Evolutionary conservation across 2,113 vertebrate species (phyloP), one percentile per base, ranked within the genome.

Genomic region (Myanophis thanlyinensis): DNA sequence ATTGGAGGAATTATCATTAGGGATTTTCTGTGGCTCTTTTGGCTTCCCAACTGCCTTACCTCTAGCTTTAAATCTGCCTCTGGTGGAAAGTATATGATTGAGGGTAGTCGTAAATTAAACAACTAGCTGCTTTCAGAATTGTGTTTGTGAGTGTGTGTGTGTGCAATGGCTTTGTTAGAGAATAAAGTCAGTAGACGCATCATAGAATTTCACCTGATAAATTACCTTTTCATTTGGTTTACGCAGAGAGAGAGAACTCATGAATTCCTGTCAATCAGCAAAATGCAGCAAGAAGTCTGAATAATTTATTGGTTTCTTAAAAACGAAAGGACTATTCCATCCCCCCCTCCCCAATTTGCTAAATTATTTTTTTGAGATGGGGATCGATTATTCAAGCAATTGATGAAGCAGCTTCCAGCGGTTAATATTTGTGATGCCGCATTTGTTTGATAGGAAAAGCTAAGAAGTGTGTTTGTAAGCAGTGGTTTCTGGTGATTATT

Each of bases 181-280:
- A 54, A 47, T 15, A n/a, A 52, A 54, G 53, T 44, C 51, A 35
- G 12, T 85, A 27, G 25, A 20, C n/a, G 25, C 46, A 23, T 44
- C 20, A 47, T 91, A 35, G n/a, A 91, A 91, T 86, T 12, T 23
- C 90, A 46, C 90, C n/a, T 91, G 54, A 85, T 91, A 48, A 85
- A 85, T 91, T 35, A 8, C 44, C 44, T 59, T 53, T 49, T 49
- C 53, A 86, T 86, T 86, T 20, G 25, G 4, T 22, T 91, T 40
- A 59, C 30, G 25, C 30, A 52, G 18, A 85, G 13, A 47, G 13
- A 47, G 44, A 40, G 49, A 44, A 44, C 18, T 44, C 35, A 80
- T 8, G 18, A 9, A 30, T 86, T 51, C 44, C 89, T 40, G 40
- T 91, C 91, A 62, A 3, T 87, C 40, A 51, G 46, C 22, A 87